Evolutionary conservation across 2,113 vertebrate species (phyloP).

Genomic region (Craseonycteris thonglongyai): DNA sequence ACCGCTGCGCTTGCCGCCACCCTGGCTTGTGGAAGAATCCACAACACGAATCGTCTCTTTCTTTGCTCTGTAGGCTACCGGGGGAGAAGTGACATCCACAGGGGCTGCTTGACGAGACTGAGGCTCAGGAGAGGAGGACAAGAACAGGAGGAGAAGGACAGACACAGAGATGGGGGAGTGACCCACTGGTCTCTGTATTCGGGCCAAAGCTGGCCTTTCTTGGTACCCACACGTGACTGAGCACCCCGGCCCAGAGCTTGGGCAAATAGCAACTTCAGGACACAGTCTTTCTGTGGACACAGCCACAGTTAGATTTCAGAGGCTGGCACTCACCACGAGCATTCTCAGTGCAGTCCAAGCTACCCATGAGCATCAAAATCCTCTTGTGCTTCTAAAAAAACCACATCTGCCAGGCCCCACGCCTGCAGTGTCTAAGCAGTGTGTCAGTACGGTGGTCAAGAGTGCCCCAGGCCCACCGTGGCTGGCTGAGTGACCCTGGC

Average conservation of each 20-base stretch:
- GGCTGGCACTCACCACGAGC: fast-evolving
- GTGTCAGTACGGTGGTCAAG: fast-evolving
- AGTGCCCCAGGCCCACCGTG: fast-evolving
- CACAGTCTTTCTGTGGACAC: neutral
- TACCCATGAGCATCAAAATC: neutral
- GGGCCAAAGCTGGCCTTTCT: neutral
- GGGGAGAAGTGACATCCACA: neutral
- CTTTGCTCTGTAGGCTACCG: neutral
- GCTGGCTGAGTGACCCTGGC: neutral
- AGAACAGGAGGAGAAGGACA: neutral
- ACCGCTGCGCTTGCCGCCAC: fast-evolving
- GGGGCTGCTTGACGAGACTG: neutral
- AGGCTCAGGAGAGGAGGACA: neutral
- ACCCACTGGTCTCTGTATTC: neutral
- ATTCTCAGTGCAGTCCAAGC: neutral
- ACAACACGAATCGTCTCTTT: neutral
- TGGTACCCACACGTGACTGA: neutral
- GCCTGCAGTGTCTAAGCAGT: neutral
- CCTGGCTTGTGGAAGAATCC: neutral
- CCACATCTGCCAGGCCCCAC: neutral
- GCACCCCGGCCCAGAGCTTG: neutral
- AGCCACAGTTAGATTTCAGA: neutral
- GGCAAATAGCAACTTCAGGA: neutral
- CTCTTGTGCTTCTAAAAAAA: neutral
- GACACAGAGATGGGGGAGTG: neutral